Percentiles rank a stretch among this genome's conserved stretches.
Conservation (phyloP, 2,113 vertebrate genomes). For the Macroglossus sobrinus region DNA sequence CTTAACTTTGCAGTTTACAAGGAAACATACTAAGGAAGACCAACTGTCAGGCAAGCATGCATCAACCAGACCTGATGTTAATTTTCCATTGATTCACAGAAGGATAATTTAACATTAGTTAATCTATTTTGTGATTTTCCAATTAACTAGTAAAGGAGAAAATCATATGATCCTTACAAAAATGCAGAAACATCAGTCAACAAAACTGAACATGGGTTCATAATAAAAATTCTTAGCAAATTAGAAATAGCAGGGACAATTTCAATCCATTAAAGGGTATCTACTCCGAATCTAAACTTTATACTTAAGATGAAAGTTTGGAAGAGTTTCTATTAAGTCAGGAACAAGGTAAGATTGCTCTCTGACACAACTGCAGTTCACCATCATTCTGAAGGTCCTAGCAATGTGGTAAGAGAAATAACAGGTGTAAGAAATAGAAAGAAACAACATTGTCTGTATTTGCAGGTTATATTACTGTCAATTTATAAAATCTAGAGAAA, state of each 20-base stretch:
- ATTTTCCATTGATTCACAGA: not conserved
- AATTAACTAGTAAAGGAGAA: not conserved
- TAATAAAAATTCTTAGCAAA: not conserved
- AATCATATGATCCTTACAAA: not conserved
- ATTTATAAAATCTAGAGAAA: not conserved
- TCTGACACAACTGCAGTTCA: not conserved
- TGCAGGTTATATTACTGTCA: not conserved
- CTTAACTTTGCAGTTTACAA: constrained; percentile 10
- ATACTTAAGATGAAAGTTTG: not conserved
- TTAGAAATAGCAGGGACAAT: not conserved
- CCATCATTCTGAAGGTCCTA: not conserved
- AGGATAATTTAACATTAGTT: not conserved
- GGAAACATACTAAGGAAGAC: not conserved
- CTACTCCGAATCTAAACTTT: not conserved
- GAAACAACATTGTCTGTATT: not conserved
- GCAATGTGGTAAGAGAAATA: not conserved
- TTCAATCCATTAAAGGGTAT: not conserved
- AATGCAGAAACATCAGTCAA: not conserved
- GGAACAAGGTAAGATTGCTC: not conserved
- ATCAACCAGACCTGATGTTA: not conserved
- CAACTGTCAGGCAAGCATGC: not conserved
- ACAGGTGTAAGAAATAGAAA: not conserved
- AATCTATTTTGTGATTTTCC: not conserved
- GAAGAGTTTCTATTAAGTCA: not conserved
- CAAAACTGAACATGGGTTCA: not conserved